Conservation (phyloP, 2,888 invertebrate genomes). For the Alviniconcha strummeri region DNA sequence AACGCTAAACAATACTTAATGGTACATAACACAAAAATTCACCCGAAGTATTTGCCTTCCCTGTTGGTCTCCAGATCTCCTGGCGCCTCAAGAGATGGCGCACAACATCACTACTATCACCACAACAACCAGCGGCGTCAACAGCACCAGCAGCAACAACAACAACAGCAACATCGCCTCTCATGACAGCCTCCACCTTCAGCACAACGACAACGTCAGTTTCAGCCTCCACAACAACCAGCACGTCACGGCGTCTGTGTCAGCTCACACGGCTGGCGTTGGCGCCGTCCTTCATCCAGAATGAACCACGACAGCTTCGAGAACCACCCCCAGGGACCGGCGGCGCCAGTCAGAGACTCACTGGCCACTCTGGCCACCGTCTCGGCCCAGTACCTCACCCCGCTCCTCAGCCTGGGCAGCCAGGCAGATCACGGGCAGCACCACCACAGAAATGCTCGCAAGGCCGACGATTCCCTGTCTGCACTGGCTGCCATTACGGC, state of each 20-base stretch:
- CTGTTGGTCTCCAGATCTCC: background rate
- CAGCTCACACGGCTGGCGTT: no score
- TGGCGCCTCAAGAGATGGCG: background rate
- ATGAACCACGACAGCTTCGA: no score
- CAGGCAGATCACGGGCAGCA: background rate
- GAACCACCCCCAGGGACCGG: no score
- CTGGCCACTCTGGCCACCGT: background rate
- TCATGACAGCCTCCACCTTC: no score
- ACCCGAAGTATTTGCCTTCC: no score
- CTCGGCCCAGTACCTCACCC: background rate
- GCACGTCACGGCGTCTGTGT: background rate
- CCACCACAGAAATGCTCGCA: no score
- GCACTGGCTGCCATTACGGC: constrained; percentile 13
- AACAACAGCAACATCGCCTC: background rate
- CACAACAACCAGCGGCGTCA: background rate
- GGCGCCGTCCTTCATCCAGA: no score
- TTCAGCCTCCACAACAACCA: background rate
- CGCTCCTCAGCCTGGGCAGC: background rate
- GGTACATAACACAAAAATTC: no score
- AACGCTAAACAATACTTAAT: no score
- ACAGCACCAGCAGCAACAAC: no score
- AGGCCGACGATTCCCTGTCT: background rate
- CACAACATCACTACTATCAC: background rate
- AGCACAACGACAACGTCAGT: background rate
- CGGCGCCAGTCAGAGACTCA: no score